These are phyloP conservation scores for Teleiodes luculella DNA, from an alignment of 2,888 invertebrate species.

Conservation along the genomic window DNA sequence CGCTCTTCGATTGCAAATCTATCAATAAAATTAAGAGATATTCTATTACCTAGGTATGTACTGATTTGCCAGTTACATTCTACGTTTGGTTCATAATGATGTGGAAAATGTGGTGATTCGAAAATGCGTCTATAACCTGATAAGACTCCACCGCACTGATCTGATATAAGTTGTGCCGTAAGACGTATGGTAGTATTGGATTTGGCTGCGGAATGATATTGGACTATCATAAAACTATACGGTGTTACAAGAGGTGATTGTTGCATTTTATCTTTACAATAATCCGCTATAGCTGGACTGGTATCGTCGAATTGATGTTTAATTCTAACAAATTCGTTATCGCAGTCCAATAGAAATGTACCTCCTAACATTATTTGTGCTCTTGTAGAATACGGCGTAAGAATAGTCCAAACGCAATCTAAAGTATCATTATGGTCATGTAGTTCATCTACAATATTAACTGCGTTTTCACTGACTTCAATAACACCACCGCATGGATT, in stretches of 20 bases:
- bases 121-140: slow-evolving; percentile 62
- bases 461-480: slow-evolving; percentile 35
- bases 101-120: slow-evolving; percentile 80
- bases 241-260: slow-evolving; percentile 63
- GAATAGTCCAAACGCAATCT: slow-evolving; percentile 86
- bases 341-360: slow-evolving; percentile 43
- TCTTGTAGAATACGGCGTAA: slow-evolving; percentile 51
- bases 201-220: slow-evolving; percentile 81
- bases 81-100: slow-evolving; percentile 83
- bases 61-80: slow-evolving; percentile 90
- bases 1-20: slow-evolving; percentile 87
- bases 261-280: slow-evolving; percentile 78
- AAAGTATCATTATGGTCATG: slow-evolving; percentile 59
- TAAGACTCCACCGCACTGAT: slow-evolving; percentile 85
- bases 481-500: slow-evolving; percentile 84
- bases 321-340: slow-evolving; percentile 67
- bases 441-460: slow-evolving; percentile 57
- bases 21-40: slow-evolving; percentile 82
- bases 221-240: slow-evolving; percentile 79
- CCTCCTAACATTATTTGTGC: slow-evolving; percentile 56
- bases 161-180: slow-evolving; percentile 47
- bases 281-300: slow-evolving; percentile 79
- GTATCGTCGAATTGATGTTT: slow-evolving; percentile 74
- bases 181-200: slow-evolving; percentile 45
- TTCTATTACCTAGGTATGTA: slow-evolving; percentile 81